Conservation (phyloP, 2,888 invertebrate genomes). For the Oxyteleia sp. region DNA sequence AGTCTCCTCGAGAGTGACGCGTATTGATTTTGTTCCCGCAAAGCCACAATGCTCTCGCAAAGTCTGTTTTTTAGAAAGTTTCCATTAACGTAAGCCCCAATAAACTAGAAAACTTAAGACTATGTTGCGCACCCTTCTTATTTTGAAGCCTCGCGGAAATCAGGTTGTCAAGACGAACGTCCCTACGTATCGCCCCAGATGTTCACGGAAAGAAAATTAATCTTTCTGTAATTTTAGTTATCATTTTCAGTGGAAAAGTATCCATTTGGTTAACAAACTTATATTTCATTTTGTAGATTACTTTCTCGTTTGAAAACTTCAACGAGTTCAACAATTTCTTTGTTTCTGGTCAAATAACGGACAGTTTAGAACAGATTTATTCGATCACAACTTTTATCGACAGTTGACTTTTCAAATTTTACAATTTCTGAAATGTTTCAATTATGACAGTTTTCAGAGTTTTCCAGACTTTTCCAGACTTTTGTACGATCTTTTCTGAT, state of each 20-base stretch:
- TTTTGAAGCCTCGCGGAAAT: constrained; percentile 44
- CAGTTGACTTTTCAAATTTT: no score
- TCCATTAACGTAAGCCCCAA: constrained; percentile 87
- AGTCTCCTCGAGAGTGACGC: constrained; percentile 39
- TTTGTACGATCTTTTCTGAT: no score
- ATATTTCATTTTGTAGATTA: no score
- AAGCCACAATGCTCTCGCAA: constrained; percentile 60
- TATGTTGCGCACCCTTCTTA: constrained; percentile 51
- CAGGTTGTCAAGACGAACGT: constrained; percentile 43
- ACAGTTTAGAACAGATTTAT: no score
- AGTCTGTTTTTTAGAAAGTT: constrained; percentile 80
- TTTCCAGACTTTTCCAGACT: no score
- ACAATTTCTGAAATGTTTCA: no score
- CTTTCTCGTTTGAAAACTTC: no score
- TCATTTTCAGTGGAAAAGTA: no score
- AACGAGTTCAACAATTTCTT: no score
- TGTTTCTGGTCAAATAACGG: no score
- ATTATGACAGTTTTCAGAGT: no score
- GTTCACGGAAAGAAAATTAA: constrained; percentile 14
- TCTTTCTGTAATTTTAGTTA: constrained; percentile 38
- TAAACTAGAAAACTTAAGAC: constrained; percentile 86
- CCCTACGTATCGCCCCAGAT: constrained; percentile 50
- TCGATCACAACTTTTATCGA: no score
- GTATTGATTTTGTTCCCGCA: constrained; percentile 74
- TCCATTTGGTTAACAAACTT: constrained; percentile 3